A percentile compares a stretch with the other conserved stretches of the same genome.
Evolutionary conservation across 1,140 invertebrate genomes (phyloP).

Genomic region (Plodia interpunctella): DNA sequence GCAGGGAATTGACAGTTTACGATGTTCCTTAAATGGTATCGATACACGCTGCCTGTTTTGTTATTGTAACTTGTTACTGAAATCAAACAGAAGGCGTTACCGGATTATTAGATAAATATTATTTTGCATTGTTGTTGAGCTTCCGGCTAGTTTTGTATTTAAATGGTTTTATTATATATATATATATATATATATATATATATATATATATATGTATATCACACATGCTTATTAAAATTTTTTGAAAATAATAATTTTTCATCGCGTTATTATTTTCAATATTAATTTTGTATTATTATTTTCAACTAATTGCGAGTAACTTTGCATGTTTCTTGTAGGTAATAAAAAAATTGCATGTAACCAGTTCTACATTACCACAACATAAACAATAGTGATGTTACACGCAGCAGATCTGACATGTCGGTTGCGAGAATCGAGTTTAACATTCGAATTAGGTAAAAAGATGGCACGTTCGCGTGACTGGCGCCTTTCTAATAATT

Average conservation of each 20-base stretch:
- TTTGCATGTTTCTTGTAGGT: background rate
- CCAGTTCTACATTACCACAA: background rate
- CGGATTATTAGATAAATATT: too few relatives aligned
- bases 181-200: too few relatives aligned
- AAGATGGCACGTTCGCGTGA: slow-evolving; percentile 21
- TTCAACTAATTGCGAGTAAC: too few relatives aligned
- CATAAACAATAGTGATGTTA: background rate
- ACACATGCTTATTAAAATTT: too few relatives aligned
- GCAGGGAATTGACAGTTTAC: background rate
- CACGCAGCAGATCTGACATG: background rate
- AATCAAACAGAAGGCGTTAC: background rate
- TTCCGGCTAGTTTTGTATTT: background rate
- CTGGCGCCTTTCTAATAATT: slow-evolving; percentile 21
- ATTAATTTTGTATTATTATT: too few relatives aligned
- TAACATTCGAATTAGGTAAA: slow-evolving; percentile 7
- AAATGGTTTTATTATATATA: background rate
- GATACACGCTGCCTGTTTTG: slow-evolving; percentile 2
- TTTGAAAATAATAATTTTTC: too few relatives aligned
- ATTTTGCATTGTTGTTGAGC: background rate
- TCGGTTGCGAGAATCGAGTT: background rate
- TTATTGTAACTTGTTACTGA: background rate
- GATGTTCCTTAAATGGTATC: slow-evolving; percentile 1
- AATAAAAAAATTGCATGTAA: background rate
- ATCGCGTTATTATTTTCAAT: too few relatives aligned
- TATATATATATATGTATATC: too few relatives aligned